These are phyloP conservation scores for Gallirallus australis DNA, from an alignment of 2,797 vertebrate species.

Conservation along the genomic window DNA sequence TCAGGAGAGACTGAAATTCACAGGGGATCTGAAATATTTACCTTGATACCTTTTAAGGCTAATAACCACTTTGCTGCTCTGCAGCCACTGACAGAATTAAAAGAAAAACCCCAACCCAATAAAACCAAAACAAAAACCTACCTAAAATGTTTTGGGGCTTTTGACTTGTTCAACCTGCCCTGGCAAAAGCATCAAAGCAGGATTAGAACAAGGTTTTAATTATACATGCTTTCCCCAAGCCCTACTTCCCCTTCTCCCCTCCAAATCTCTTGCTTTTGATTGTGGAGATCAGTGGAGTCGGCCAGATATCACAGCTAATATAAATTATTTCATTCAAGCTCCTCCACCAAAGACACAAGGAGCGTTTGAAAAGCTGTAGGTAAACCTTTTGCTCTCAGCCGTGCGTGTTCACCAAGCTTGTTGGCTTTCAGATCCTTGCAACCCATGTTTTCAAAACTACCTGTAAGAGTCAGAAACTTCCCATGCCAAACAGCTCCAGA, in stretches of 20 bases:
- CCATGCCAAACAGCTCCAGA: not conserved
- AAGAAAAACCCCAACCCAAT: not conserved
- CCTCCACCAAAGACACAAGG: not conserved
- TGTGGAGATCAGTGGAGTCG: conserved; percentile 44
- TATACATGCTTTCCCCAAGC: not conserved
- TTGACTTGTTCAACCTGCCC: conserved; percentile 60
- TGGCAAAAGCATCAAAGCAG: conserved; percentile 68
- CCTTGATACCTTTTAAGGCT: conserved; percentile 51
- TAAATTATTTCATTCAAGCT: conserved; percentile 66
- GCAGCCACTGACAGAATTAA: conserved; percentile 19
- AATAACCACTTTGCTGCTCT: conserved; percentile 50
- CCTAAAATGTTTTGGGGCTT: conserved; percentile 47
- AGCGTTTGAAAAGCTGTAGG: not conserved
- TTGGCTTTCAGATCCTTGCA: not conserved
- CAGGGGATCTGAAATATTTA: conserved; percentile 51
- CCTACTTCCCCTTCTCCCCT: not conserved
- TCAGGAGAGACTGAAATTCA: conserved; percentile 45
- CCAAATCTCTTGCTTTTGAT: conserved; percentile 55
- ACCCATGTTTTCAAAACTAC: not conserved
- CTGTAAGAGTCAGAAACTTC: not conserved
- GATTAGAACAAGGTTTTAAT: conserved; percentile 74
- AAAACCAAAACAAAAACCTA: not conserved
- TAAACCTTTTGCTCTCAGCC: not conserved
- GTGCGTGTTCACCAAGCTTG: not conserved
- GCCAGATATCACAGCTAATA: conserved; percentile 51